phyloP scores from a whole-genome alignment of 2,113 vertebrate genomes.

The Coptodon bakossiorum region DNA sequence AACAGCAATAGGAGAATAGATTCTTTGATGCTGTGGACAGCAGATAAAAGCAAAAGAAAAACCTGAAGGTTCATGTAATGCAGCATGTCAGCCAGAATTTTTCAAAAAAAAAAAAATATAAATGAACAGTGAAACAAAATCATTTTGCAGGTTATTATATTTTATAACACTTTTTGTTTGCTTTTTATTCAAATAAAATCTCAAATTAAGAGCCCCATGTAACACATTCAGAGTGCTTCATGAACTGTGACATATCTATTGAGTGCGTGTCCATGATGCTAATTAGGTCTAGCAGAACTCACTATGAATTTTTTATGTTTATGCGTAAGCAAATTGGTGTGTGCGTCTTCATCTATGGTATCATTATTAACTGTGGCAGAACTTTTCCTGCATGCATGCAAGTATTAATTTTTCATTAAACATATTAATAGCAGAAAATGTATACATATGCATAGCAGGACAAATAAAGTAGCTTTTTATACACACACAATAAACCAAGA shows the following conservation, averaged over 20 bases:
- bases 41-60: not conserved
- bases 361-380: slow-evolving; percentile 9
- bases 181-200: not conserved
- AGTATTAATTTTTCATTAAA: not conserved
- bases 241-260: not conserved
- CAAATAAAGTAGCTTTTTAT: not conserved
- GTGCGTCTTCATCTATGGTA: not conserved
- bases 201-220: slow-evolving; percentile 13
- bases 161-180: not conserved
- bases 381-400: not conserved
- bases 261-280: not conserved
- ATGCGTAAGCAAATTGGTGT: not conserved
- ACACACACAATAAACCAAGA: not conserved
- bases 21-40: not conserved
- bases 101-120: not conserved
- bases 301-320: not conserved
- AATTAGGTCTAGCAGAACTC: slow-evolving; percentile 13
- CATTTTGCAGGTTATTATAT: not conserved
- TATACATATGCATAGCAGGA: not conserved
- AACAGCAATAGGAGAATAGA: not conserved
- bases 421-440: not conserved
- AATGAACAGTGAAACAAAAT: not conserved
- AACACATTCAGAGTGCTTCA: slow-evolving; percentile 13
- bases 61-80: not conserved
- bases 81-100: not conserved